A percentile compares a stretch with the other conserved stretches of the same genome.
These are phyloP conservation scores for Lapara coniferarum DNA, from an alignment of 2,888 invertebrate genomes.

Conservation along the genomic window DNA sequence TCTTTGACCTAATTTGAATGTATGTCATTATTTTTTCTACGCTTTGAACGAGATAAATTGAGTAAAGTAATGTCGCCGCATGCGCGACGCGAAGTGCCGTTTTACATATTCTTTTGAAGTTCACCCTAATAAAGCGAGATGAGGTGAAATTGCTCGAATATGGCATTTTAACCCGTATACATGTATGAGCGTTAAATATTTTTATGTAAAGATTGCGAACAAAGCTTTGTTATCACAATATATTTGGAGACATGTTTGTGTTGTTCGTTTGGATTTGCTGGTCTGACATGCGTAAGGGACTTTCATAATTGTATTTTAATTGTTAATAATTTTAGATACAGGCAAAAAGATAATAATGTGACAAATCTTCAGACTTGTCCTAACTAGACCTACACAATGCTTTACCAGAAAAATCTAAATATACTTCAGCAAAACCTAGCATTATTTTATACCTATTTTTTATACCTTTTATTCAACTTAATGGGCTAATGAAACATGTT, in stretches of 20 bases:
- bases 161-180: slow-evolving; percentile 18
- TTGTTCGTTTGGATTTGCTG: no score
- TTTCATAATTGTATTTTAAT: no score
- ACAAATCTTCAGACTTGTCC: no score
- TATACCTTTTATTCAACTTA: no score
- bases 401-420: no score
- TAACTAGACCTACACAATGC: no score
- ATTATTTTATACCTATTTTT: no score
- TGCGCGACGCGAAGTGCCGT: slow-evolving; percentile 22
- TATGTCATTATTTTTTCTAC: slow-evolving; percentile 38
- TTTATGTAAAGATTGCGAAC: slow-evolving; percentile 12
- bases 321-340: no score
- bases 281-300: no score
- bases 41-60: slow-evolving; percentile 32
- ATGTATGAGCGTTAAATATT: slow-evolving; percentile 19
- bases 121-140: slow-evolving; percentile 23
- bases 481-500: no score
- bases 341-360: no score
- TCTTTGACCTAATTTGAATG: slow-evolving; percentile 38
- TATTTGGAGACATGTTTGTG: not conserved
- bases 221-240: slow-evolving; percentile 13
- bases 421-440: no score
- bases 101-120: slow-evolving; percentile 28
- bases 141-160: slow-evolving; percentile 17
- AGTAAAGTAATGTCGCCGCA: slow-evolving; percentile 28